These are phyloP conservation scores for Spodoptera litura DNA, from an alignment of 1,140 invertebrate genomes.

Conservation along the genomic window DNA sequence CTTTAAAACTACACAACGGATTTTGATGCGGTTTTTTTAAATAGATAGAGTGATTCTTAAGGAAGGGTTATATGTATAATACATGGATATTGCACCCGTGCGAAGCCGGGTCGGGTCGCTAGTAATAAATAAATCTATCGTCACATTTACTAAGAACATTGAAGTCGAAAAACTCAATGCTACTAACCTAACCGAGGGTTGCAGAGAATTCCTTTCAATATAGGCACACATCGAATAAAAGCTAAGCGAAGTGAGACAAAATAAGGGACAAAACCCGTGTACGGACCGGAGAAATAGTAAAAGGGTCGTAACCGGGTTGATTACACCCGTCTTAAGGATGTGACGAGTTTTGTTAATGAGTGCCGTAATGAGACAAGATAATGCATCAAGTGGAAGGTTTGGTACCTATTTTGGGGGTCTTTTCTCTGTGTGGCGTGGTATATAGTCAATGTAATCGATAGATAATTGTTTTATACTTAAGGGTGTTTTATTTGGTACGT, in stretches of 20 bases:
- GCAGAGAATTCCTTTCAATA: neutral
- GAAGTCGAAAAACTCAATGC: neutral
- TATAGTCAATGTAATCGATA: no score
- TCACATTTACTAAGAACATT: neutral
- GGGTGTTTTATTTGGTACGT: no score
- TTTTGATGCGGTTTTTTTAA: no score
- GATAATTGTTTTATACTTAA: no score
- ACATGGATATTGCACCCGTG: no score
- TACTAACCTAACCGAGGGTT: neutral
- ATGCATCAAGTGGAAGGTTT: neutral
- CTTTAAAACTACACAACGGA: no score
- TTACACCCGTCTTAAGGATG: conserved; percentile 19
- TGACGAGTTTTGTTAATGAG: conserved; percentile 18
- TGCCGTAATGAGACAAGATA: conserved; percentile 17
- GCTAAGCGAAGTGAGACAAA: neutral
- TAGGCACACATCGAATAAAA: neutral
- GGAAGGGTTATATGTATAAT: no score
- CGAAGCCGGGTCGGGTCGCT: no score
- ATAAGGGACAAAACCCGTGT: conserved; percentile 9
- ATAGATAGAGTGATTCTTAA: no score
- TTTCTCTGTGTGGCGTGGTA: no score
- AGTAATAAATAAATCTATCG: no score
- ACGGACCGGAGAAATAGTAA: conserved; percentile 1
- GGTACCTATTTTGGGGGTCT: neutral
- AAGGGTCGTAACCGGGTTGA: conserved; percentile 32